phyloP scores from a whole-genome alignment of 2,888 invertebrate species.

The Ernsta delagoae region DNA sequence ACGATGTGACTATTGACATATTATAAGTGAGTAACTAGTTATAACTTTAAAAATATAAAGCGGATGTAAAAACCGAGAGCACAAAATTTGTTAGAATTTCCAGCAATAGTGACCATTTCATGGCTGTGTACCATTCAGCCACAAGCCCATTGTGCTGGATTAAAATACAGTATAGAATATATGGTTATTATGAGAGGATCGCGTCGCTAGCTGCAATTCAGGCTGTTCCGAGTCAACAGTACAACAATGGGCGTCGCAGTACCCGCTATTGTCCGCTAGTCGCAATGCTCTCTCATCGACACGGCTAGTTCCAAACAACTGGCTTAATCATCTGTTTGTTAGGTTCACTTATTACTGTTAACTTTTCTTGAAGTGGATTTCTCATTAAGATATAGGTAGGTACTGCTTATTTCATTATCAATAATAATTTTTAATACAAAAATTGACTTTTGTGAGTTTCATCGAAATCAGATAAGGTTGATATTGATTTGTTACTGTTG shows the following conservation, averaged over 20 bases:
- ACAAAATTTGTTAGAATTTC: too few relatives aligned
- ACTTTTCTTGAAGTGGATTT: background rate
- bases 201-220: constrained; percentile 12
- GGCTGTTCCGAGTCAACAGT: constrained; percentile 11
- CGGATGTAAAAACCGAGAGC: too few relatives aligned
- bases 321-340: background rate
- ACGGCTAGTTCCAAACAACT: background rate
- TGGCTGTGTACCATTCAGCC: background rate
- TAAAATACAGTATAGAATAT: constrained; percentile 27
- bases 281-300: background rate
- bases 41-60: too few relatives aligned
- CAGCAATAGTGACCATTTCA: too few relatives aligned
- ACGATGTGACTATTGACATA: too few relatives aligned
- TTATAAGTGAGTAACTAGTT: too few relatives aligned
- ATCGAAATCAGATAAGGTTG: too few relatives aligned
- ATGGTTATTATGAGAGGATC: constrained; percentile 25
- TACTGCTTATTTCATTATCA: too few relatives aligned
- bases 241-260: constrained; percentile 5
- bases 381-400: too few relatives aligned
- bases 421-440: too few relatives aligned
- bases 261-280: constrained; percentile 1
- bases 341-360: background rate
- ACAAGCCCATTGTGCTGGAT: constrained; percentile 16
- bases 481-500: too few relatives aligned
- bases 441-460: too few relatives aligned